Base-by-base conservation (phyloP, 2,797 vertebrate genomes). In the Rhinoraja longicauda region DNA sequence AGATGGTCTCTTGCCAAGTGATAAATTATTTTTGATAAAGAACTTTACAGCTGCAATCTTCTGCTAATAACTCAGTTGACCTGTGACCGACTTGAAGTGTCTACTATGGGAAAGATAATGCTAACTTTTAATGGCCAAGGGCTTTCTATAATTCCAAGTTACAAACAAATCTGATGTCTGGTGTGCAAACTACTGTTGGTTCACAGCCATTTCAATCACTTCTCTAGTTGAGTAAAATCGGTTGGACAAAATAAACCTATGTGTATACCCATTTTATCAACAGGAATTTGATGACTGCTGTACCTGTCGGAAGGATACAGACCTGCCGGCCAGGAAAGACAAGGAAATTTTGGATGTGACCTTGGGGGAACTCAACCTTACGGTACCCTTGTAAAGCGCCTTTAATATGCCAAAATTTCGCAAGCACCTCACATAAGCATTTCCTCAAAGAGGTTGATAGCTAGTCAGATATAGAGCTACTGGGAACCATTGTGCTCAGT, bases 91-190 rank as follows among this genome's bases (percentile, higher is more conserved):
- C 82, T 39, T 26, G 79, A 81, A 53, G 45, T 82, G 79, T 82
- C 79, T 26, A 57, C 79, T 57, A 79, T 82, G 21, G 21, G 29
- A 82, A 45, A 57, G 45, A 82, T 82, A 82, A 82, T 45, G 29
- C 45, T 1, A 82, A 21, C 8, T 57, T 57, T 82, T 82, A 82
- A 57, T 57, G 45, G 79, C 57, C 21, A 82, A 53, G 79, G 26
- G 10, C 79, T 45, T 45, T 82, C 45, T 82, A 57, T 53, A 53
- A 24, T 82, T 15, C 53, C 45, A 82, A 82, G 45, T 82, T 10
- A 82, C 79, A 82, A 82, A 82, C 79, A 82, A 82, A 82, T 39
- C 79, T 82, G 79, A 82, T 53, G 39, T 82, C 45, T 82, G 79
- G 45, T 3, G 1, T 82, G 21, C 24, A 82, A 24, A 10, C 45